These are phyloP conservation scores for Erebia palarica DNA, from an alignment of 2,888 invertebrate genomes.

Conservation along the genomic window DNA sequence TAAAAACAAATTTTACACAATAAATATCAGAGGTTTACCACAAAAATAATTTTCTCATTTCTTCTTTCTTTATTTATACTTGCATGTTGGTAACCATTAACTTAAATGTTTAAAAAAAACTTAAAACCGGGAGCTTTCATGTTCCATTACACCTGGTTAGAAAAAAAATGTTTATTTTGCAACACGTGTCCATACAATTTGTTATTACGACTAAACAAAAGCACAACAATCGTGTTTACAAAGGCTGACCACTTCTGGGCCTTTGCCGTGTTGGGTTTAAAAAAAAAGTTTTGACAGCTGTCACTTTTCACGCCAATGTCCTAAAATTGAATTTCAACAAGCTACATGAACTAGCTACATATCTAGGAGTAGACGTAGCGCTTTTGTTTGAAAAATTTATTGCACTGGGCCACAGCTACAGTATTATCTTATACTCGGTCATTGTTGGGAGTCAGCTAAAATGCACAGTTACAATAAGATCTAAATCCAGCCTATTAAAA, in stretches of 20 bases:
- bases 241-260: constrained; percentile 46
- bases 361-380: background rate
- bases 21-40: constrained; percentile 13
- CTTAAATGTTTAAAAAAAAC: constrained; percentile 1
- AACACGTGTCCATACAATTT: constrained; percentile 54
- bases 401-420: background rate
- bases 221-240: constrained; percentile 46
- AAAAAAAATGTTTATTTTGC: constrained; percentile 47
- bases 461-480: too few species aligned
- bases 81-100: background rate
- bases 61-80: background rate
- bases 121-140: constrained; percentile 33
- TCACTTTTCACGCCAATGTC: constrained; percentile 58
- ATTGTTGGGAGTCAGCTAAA: too few species aligned
- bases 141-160: constrained; percentile 47
- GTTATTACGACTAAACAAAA: constrained; percentile 41
- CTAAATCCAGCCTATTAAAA: too few species aligned
- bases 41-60: constrained; percentile 27
- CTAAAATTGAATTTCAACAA: constrained; percentile 11
- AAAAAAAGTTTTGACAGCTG: constrained; percentile 56
- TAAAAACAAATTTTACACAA: background rate
- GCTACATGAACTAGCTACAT: background rate
- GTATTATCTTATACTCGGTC: too few species aligned
- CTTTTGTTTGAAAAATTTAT: background rate
- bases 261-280: constrained; percentile 40